phyloP scores from a whole-genome alignment of 2,797 vertebrate species.

The Falco peregrinus region DNA sequence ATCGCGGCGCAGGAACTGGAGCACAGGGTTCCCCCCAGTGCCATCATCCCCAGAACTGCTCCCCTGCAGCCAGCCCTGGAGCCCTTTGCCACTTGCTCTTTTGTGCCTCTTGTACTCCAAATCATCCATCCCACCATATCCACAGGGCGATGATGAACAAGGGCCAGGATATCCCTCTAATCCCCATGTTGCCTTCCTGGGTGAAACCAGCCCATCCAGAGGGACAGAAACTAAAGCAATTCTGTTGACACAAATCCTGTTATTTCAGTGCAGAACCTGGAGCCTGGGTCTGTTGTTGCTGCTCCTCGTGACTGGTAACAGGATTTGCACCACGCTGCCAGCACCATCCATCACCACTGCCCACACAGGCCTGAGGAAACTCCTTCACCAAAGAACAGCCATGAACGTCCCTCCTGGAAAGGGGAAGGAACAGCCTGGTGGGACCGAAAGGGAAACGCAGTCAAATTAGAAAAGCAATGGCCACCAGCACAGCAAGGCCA shows the following conservation, averaged over 20 bases:
- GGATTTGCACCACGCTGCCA: neutral
- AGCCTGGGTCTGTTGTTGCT: neutral
- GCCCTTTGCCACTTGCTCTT: neutral
- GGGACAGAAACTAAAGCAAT: neutral
- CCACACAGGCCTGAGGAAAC: neutral
- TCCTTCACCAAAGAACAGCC: neutral
- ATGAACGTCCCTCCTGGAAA: neutral
- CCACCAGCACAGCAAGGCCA: neutral
- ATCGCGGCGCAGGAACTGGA: accelerated
- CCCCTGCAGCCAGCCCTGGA: neutral
- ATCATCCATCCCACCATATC: neutral
- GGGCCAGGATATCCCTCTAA: neutral
- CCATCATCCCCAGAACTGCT: neutral
- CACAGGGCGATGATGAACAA: neutral
- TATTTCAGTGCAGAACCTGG: neutral
- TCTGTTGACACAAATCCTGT: neutral
- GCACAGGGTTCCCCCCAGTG: too few relatives aligned
- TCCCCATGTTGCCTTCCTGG: neutral
- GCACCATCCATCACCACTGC: neutral
- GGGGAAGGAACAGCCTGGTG: neutral
- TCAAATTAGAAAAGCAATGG: neutral
- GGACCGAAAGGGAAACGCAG: neutral
- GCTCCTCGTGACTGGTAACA: neutral
- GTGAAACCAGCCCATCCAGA: neutral
- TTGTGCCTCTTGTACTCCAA: neutral